Percentiles rank a stretch among this genome's conserved stretches.
These are phyloP conservation scores for Drosophila helvetica DNA, from an alignment of 2,888 invertebrate species.

Conservation along the genomic window DNA sequence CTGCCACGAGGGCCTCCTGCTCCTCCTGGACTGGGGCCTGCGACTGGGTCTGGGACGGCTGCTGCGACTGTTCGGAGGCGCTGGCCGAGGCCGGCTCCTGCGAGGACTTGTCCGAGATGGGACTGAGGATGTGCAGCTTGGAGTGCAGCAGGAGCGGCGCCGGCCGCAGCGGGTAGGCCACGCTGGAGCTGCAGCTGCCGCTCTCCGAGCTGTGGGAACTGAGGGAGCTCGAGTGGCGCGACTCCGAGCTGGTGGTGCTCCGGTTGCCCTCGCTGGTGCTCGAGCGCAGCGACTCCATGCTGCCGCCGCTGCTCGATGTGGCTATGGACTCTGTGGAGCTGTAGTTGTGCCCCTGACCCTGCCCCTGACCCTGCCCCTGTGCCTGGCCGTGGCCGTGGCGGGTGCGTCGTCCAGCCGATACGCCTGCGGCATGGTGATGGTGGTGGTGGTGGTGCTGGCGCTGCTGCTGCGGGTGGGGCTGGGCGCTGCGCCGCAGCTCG, in stretches of 20 bases:
- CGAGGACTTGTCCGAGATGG: slow-evolving; percentile 95
- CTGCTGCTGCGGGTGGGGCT: slow-evolving; percentile 81
- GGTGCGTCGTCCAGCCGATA: slow-evolving; percentile 24
- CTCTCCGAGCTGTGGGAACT: slow-evolving; percentile 94
- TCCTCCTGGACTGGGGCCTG: slow-evolving; percentile 35
- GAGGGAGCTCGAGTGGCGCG: slow-evolving; percentile 91
- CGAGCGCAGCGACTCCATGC: slow-evolving; percentile 94
- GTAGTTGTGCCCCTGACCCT: slow-evolving; percentile 76
- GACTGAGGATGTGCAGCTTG: slow-evolving; percentile 93
- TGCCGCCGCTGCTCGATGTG: slow-evolving; percentile 93
- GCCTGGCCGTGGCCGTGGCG: slow-evolving; percentile 17
- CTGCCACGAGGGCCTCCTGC: slow-evolving; percentile 35
- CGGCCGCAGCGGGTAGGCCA: slow-evolving; percentile 87
- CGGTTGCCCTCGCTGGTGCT: slow-evolving; percentile 94
- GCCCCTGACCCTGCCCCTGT: slow-evolving; percentile 14
- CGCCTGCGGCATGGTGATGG: slow-evolving; percentile 78
- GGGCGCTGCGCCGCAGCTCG: slow-evolving; percentile 88
- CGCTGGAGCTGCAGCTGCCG: slow-evolving; percentile 84
- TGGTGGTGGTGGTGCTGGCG: slow-evolving; percentile 72
- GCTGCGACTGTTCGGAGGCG: slow-evolving; percentile 90
- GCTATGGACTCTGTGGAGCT: slow-evolving; percentile 94
- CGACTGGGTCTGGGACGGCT: slow-evolving; percentile 83
- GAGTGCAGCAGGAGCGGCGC: slow-evolving; percentile 90
- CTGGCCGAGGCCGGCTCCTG: slow-evolving; percentile 89
- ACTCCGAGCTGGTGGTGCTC: slow-evolving; percentile 93